Percentiles rank a stretch among this genome's conserved stretches.
These are phyloP conservation scores for Drosophila subquinaria DNA, from an alignment of 2,888 invertebrate genomes.

Conservation along the genomic window DNA sequence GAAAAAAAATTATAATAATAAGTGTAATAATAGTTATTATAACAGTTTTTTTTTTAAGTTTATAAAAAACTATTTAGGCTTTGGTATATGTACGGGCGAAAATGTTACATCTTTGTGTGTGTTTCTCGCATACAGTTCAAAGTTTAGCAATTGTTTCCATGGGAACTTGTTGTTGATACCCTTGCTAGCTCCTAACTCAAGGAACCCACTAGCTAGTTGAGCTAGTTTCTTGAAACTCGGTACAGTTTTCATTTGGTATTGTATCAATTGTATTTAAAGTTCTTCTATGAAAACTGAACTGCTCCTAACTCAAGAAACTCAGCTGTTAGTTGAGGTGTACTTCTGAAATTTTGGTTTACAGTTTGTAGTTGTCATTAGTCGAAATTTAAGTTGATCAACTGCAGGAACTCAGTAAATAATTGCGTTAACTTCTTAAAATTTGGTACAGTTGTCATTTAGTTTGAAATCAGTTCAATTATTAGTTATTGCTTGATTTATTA, in stretches of 20 bases:
- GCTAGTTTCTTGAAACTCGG: not conserved
- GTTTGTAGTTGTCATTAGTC: no score
- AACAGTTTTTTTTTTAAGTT: constrained; percentile 17
- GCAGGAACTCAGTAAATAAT: not conserved
- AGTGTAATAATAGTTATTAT: constrained; percentile 22
- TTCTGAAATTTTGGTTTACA: no score
- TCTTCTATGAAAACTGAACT: not conserved
- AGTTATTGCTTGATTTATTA: no score
- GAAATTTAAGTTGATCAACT: no score
- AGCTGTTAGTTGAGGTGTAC: no score
- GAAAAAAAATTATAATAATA: constrained; percentile 28
- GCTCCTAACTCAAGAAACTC: not conserved
- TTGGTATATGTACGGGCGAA: constrained; percentile 73
- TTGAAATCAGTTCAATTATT: no score
- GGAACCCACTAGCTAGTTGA: not conserved
- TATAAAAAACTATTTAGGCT: constrained; percentile 58
- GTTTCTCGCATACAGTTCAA: constrained; percentile 51
- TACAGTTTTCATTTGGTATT: not conserved
- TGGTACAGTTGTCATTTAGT: not conserved
- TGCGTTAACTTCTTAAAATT: not conserved
- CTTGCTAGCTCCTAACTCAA: constrained; percentile 1
- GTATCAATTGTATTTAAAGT: not conserved
- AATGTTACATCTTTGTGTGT: constrained; percentile 7
- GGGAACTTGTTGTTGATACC: not conserved
- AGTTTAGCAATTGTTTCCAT: constrained; percentile 15